Percentiles rank a stretch among this genome's conserved stretches.
Evolutionary conservation across 2,797 vertebrate genomes (phyloP).

Genomic region (Leptatherina wallacei): DNA sequence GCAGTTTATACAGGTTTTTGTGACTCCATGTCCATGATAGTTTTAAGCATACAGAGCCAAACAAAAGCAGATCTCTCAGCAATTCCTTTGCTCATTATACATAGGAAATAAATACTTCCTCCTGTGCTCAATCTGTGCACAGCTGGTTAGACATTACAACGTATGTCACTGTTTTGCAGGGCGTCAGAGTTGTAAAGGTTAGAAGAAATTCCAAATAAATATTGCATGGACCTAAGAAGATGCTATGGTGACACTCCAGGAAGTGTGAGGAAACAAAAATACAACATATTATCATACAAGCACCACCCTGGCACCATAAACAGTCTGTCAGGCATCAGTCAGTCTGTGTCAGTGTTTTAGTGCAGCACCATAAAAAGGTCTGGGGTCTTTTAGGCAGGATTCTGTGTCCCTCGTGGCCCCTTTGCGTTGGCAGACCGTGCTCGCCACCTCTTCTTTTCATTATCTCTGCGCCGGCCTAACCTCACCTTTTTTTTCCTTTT

Average conservation of each 20-base stretch:
- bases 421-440: constrained; percentile 74
- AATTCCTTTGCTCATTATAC: constrained; percentile 35
- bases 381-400: constrained; percentile 34
- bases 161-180: constrained; percentile 42
- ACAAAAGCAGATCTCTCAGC: constrained; percentile 37
- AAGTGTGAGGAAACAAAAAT: constrained; percentile 48
- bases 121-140: constrained; percentile 29
- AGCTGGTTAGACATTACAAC: constrained; percentile 40
- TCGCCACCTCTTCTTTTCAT: constrained; percentile 89
- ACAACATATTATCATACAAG: constrained; percentile 67
- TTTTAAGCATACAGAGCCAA: constrained; percentile 38
- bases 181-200: constrained; percentile 41
- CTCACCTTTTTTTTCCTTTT: constrained; percentile 94
- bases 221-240: constrained; percentile 44
- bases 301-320: constrained; percentile 40
- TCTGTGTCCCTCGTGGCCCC: constrained; percentile 46
- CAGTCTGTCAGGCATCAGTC: constrained; percentile 56
- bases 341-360: constrained; percentile 62
- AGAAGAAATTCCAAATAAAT: constrained; percentile 71
- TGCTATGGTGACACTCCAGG: constrained; percentile 45
- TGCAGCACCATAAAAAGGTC: constrained; percentile 47
- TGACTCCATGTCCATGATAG: constrained; percentile 45
- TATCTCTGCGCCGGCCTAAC: constrained; percentile 89
- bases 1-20: constrained; percentile 57
- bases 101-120: constrained; percentile 67